Evolutionary conservation across 2,113 vertebrate genomes (phyloP).

Genomic region (Brienomyrus longianalis): DNA sequence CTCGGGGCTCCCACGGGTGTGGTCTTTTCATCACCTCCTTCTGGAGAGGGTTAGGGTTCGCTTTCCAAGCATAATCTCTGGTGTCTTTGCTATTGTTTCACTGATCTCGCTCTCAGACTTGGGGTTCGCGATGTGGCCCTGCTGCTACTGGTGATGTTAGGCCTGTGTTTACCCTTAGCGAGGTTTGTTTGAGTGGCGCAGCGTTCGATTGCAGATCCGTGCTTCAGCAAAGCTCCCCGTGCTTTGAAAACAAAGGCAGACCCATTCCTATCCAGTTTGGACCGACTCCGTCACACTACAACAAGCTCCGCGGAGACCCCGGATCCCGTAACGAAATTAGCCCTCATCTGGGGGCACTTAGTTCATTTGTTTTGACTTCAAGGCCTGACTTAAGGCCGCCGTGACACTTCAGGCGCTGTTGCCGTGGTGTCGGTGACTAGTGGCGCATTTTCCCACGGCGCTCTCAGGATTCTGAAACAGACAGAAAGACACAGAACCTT

Average conservation of each 20-base stretch:
- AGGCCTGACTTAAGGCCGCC: not conserved
- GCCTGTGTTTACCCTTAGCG: constrained; percentile 29
- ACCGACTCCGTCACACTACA: constrained; percentile 23
- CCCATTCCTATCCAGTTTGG: constrained; percentile 26
- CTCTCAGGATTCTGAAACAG: not conserved
- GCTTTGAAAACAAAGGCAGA: constrained; percentile 32
- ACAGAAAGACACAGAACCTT: constrained; percentile 24
- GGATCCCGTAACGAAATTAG: constrained; percentile 18
- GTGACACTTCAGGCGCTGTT: constrained; percentile 8
- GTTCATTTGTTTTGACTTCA: constrained; percentile 20
- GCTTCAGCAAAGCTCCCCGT: constrained; percentile 16
- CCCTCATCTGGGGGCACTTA: constrained; percentile 27
- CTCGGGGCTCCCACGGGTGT: not conserved
- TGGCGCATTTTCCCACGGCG: constrained; percentile 48
- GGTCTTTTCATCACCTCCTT: constrained; percentile 15
- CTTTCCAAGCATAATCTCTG: constrained; percentile 8
- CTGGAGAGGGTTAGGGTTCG: not conserved
- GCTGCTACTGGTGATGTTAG: constrained; percentile 21
- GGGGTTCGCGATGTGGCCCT: constrained; percentile 33
- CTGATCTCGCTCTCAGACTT: constrained; percentile 11
- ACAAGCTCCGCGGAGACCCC: constrained; percentile 15
- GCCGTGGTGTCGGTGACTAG: not conserved
- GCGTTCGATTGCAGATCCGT: constrained; percentile 39
- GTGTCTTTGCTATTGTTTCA: constrained; percentile 9
- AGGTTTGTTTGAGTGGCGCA: constrained; percentile 39